Base-by-base conservation (phyloP, 2,797 vertebrate genomes). In the Sandelia bainsii region DNA sequence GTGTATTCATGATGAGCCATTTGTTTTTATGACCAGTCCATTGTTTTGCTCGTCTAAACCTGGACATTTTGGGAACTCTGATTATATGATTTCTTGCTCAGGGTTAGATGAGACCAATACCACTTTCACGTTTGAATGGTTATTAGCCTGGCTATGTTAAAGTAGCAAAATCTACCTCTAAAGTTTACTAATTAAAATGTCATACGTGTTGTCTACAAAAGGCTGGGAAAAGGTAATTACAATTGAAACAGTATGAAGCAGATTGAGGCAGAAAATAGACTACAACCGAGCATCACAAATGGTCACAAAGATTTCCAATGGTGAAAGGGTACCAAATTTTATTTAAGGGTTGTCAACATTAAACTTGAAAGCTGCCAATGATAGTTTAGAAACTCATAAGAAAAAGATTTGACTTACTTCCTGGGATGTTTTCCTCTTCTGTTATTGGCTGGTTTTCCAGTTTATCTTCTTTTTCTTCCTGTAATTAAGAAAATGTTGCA, bases 391-490 rank as follows among this genome's bases (percentile, higher is more conserved):
- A 23, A 20, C 8, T 29, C 1, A 29, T 40, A 54, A 12, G 5
- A 16, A 42, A 71, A 29, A 10, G 0, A 52, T 20, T 8, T 0
- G 2, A 84, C 90, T 85, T 68, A 94, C 93, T 93, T 85, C 89
- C 70, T 86, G 93, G 78, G 57, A 88, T 90, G 46, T 85, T 57
- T 45, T 92, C 94, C 81, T 96, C 96, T 59, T 95, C 93, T 0
- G 91, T 81, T 77, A 94, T 94, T 1, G 92, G 92, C 58, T 95
- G 84, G 82, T 92, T 93, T 69, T 95, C 92, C 13, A 95, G 89
- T 32, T 90, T 93, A 16, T 96, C 96, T 65, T 95, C 94, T 60
- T 90, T 83, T 14, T 95, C 95, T 16, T 59, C 92, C 96, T 96
- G 25, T 2, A 52, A 72, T 27, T 69, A 67, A 54, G 14, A 52